Conservation (phyloP, 2,797 vertebrate species). For the Neosilurus hyrtlii region DNA sequence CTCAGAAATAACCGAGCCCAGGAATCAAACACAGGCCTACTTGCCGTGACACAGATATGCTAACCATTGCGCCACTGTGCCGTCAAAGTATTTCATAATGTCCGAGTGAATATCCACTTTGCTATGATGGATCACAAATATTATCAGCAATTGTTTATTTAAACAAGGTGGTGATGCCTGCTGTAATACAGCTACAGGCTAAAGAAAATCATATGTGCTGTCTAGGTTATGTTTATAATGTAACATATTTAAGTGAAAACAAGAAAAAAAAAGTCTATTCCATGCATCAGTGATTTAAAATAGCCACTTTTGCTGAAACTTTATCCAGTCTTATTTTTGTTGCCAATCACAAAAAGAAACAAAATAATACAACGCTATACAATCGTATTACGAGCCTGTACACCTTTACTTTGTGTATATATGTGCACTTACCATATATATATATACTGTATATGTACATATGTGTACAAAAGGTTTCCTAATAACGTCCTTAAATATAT, state of each 20-base stretch:
- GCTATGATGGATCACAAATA: too few species aligned
- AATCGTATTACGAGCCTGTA: background rate
- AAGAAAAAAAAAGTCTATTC: background rate
- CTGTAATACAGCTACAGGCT: background rate
- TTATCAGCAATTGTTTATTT: too few species aligned
- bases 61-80: too few species aligned
- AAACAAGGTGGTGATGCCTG: background rate
- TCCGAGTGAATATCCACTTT: too few species aligned
- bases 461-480: slow-evolving; percentile 1
- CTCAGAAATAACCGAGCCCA: too few species aligned
- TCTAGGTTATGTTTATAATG: background rate
- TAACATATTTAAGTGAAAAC: background rate
- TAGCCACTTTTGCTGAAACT: background rate
- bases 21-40: too few species aligned
- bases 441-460: slow-evolving; percentile 15
- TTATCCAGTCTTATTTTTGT: background rate
- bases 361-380: background rate
- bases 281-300: background rate
- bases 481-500: background rate
- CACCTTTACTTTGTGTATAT: background rate
- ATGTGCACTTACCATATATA: background rate
- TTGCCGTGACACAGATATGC: too few species aligned
- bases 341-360: background rate
- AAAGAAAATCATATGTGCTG: background rate
- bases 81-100: too few species aligned